Evolutionary conservation across 1,140 invertebrate genomes (phyloP).

Genomic region (Eriosoma lanigerum): DNA sequence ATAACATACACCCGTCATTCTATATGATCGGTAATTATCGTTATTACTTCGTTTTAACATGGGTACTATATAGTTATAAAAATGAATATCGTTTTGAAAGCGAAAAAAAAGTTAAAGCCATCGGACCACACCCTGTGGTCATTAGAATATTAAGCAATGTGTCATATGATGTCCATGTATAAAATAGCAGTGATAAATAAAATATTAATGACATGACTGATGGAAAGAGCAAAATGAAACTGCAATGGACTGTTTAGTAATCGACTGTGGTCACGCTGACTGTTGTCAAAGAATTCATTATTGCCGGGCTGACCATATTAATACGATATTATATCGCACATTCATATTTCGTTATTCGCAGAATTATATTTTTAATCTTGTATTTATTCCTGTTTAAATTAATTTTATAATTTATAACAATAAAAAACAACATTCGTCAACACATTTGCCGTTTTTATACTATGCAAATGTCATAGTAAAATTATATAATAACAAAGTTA

Average conservation of each 20-base stretch:
- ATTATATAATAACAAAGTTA: no score
- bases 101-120: slow-evolving; percentile 31
- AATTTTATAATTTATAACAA: slow-evolving; percentile 17
- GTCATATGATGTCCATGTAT: slow-evolving; percentile 46
- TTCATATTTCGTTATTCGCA: slow-evolving; percentile 1
- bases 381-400: background rate
- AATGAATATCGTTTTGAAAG: slow-evolving; percentile 48
- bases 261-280: slow-evolving; percentile 50
- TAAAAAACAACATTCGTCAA: background rate
- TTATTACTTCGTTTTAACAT: slow-evolving; percentile 48
- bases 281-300: slow-evolving; percentile 51
- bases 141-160: slow-evolving; percentile 50
- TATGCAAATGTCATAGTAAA: background rate
- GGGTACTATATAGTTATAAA: slow-evolving; percentile 29
- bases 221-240: slow-evolving; percentile 44
- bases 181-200: slow-evolving; percentile 50
- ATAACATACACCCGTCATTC: slow-evolving; percentile 44
- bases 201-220: slow-evolving; percentile 48
- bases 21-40: slow-evolving; percentile 50
- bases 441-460: background rate
- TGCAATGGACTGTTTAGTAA: slow-evolving; percentile 32
- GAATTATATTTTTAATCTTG: background rate
- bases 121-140: slow-evolving; percentile 43
- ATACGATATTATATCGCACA: background rate
- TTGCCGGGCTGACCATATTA: background rate